These are phyloP conservation scores for Pelecanoides urinatrix DNA, from an alignment of 2,113 vertebrate genomes.

Conservation along the genomic window DNA sequence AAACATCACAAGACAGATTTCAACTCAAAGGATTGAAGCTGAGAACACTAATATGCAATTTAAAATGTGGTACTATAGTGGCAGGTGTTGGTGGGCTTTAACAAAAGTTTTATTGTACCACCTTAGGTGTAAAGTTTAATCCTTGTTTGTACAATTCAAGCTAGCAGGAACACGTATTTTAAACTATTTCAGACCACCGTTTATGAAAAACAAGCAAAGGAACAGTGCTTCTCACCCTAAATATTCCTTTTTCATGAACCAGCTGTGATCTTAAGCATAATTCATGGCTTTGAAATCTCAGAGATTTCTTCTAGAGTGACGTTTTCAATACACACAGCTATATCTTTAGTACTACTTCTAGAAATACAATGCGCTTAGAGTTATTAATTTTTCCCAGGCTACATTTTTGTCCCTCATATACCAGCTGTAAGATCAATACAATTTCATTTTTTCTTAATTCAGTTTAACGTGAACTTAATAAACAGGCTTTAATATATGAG, in stretches of 20 bases:
- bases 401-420: neutral
- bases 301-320: neutral
- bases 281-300: neutral
- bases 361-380: neutral
- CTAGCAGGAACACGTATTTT: neutral
- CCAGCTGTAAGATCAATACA: neutral
- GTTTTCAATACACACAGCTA: neutral
- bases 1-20: neutral
- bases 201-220: neutral
- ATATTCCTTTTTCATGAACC: neutral
- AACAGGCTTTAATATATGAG: neutral
- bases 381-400: neutral
- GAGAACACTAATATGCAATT: neutral
- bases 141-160: neutral
- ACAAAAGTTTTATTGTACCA: neutral
- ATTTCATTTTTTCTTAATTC: neutral
- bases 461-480: neutral
- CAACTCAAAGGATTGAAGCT: neutral
- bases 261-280: neutral
- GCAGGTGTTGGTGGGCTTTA: neutral
- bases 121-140: neutral
- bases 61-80: neutral
- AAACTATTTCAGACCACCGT: neutral
- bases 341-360: neutral
- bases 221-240: neutral